A percentile compares a stretch with the other conserved stretches of the same genome.
These are phyloP conservation scores for Micromys minutus DNA, from an alignment of 2,113 vertebrate genomes.

Conservation along the genomic window DNA sequence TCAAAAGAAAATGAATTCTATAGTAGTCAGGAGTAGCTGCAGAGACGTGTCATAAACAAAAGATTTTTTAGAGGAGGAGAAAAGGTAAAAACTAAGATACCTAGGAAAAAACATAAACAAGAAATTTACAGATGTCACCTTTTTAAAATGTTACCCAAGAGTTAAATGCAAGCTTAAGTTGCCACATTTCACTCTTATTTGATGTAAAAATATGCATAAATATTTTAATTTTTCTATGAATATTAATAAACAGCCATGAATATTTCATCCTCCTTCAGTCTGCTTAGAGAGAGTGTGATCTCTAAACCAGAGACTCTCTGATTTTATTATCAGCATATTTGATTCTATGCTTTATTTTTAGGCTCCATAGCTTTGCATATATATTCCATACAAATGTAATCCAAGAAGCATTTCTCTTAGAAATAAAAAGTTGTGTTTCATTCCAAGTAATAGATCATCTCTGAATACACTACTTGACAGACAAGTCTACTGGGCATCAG, in stretches of 20 bases:
- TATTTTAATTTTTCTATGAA: not conserved
- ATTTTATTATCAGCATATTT: not conserved
- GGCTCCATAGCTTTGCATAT: not conserved
- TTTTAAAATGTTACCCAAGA: not conserved
- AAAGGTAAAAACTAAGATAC: not conserved
- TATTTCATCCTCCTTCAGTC: not conserved
- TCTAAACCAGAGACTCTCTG: constrained; percentile 16
- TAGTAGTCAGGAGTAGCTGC: not conserved
- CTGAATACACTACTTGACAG: not conserved
- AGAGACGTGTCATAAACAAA: not conserved
- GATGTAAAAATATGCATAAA: not conserved
- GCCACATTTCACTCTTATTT: not conserved
- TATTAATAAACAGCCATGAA: constrained; percentile 4
- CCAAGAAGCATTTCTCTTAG: not conserved
- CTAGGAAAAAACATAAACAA: not conserved
- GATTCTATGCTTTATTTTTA: constrained; percentile 18
- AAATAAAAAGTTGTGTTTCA: not conserved
- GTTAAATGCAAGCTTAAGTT: not conserved
- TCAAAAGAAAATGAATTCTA: not conserved
- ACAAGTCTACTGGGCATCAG: not conserved
- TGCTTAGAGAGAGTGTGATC: constrained; percentile 4
- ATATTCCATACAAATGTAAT: not conserved
- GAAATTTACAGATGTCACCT: not conserved
- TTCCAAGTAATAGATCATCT: not conserved
- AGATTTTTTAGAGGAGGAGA: not conserved